Base-by-base conservation (phyloP, 2,888 invertebrate genomes). In the Bibio marci region DNA sequence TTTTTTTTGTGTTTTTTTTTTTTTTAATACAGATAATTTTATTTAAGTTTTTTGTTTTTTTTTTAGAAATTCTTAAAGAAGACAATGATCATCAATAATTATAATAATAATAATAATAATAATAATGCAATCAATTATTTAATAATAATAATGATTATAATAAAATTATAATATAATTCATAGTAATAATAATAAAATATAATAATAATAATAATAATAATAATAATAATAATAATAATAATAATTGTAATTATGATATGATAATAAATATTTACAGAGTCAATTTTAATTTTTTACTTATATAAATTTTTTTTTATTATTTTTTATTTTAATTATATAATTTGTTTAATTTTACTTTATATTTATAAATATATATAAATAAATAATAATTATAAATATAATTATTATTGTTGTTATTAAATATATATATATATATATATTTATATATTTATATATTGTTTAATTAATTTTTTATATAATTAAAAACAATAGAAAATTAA, bases 51-150 rank as follows among this genome's bases (percentile, higher is more conserved):
- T 67, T 65, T 67, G 66, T 66, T 66, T 75, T 37, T 38, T 42
- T 75, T 77, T 77, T 76, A 76, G 76, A 77, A 77, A 77, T 74
- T 66, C 66, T 71, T 76, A 76, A 73, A 73, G 73, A 74, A 74
- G 74, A 75, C 73, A 73, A 74, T 74, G 73, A 54, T 52, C 57
- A 52, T 56, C 52, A 56, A 53, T 56, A 57, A 53, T 56, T 28
- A 37, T 28, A 28, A 17, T 17, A 28, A 18, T 37, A 37, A 37
- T 37, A 30, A 35, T 35, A 13, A 35, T 35, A 35, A 36, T 36
- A 36, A 36, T 36, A 36, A 36, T 30, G 18, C 25, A 14, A 14
- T 22, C 22, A 35, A 35, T 14, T 25, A 25, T 14, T 13, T 35
- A 25, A 35, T 35, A 35, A 35, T 35, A 25, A 22, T 14, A 22